A percentile compares a stretch with the other conserved stretches of the same genome.
phyloP scores from a whole-genome alignment of 53 echinoderm and acorn worm genomes.

The Paelopatides confundens region DNA sequence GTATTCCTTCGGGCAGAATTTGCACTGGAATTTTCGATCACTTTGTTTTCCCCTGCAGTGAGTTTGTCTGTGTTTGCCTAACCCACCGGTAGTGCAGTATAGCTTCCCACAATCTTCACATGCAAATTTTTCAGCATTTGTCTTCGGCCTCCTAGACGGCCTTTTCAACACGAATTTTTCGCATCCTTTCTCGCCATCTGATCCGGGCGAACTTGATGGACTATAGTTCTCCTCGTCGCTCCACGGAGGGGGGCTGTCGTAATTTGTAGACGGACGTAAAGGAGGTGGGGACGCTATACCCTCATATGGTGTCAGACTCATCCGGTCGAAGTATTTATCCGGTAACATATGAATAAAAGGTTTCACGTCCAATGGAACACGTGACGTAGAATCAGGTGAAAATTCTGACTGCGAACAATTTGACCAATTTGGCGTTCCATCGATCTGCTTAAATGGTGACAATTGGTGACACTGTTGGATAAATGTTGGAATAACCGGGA shows the following conservation, averaged over 20 bases:
- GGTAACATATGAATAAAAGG: not conserved
- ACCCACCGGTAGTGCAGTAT: conserved; percentile 77
- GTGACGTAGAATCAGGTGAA: not conserved
- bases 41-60: conserved; percentile 72
- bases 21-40: conserved; percentile 86
- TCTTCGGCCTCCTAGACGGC: not conserved
- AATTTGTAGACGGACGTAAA: not conserved
- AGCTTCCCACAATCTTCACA: conserved; percentile 79
- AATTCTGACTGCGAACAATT: not conserved
- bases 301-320: not conserved
- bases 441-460: not conserved
- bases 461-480: not conserved
- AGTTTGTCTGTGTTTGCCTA: conserved; percentile 83
- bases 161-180: not conserved
- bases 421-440: not conserved
- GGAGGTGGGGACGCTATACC: not conserved
- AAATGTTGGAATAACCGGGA: not conserved
- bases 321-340: not conserved
- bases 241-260: conserved; percentile 1
- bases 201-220: conserved; percentile 37
- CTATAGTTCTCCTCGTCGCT: conserved; percentile 42
- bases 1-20: conserved; percentile 94
- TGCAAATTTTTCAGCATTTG: conserved; percentile 60
- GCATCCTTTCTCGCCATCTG: conserved; percentile 34
- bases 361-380: not conserved